Evolutionary conservation across 2,888 invertebrate genomes (phyloP).

Genomic region (Thumatha senex): DNA sequence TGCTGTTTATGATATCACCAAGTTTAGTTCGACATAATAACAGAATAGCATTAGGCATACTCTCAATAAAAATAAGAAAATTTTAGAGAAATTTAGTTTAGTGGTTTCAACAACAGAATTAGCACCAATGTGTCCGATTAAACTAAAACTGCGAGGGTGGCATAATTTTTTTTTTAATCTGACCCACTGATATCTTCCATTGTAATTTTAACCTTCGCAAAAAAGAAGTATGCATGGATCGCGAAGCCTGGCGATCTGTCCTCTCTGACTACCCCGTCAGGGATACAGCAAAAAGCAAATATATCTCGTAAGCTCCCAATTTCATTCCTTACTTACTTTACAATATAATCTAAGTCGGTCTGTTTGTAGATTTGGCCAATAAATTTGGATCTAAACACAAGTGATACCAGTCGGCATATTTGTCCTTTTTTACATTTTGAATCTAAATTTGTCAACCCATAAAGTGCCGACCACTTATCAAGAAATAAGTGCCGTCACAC

Average conservation of each 20-base stretch:
- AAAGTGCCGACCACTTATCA: conserved; percentile 13
- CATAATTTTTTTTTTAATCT: neutral
- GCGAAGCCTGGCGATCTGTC: too few relatives aligned
- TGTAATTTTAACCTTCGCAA: neutral
- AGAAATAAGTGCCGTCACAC: conserved; percentile 11
- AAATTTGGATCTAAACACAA: neutral
- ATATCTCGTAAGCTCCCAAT: neutral
- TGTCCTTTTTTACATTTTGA: conserved; percentile 1
- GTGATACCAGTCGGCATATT: conserved; percentile 1
- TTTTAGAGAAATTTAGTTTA: too few relatives aligned
- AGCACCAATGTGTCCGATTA: too few relatives aligned
- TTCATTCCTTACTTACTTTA: neutral
- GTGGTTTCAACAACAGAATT: too few relatives aligned
- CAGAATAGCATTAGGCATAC: too few relatives aligned
- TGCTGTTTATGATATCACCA: too few relatives aligned
- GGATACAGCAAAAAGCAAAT: too few relatives aligned
- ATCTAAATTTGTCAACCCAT: conserved; percentile 16
- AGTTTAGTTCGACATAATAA: too few relatives aligned
- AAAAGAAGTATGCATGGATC: too few relatives aligned
- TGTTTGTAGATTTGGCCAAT: conserved; percentile 1
- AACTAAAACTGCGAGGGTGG: neutral
- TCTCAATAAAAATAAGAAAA: too few relatives aligned
- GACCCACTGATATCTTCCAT: neutral
- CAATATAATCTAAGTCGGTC: neutral
- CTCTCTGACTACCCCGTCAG: too few relatives aligned